A percentile compares a stretch with the other conserved stretches of the same genome.
Conservation (phyloP, 1,140 invertebrate species). For the Akabosia matsudoensis region DNA sequence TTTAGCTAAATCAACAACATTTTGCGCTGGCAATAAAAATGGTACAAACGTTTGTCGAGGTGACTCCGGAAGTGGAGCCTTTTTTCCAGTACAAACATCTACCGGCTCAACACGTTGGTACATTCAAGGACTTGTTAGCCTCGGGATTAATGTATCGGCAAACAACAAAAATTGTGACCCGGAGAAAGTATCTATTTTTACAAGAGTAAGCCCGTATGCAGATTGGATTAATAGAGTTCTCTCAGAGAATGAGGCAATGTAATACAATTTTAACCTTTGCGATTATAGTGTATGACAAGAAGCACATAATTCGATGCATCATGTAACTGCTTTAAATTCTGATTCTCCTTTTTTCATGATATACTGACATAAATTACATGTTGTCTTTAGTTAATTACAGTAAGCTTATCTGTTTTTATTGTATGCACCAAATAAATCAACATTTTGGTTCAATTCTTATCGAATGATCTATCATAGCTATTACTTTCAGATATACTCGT, state of each 20-base stretch:
- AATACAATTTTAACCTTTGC: too few relatives aligned
- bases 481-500: too few relatives aligned
- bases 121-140: conserved; percentile 43
- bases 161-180: conserved; percentile 40
- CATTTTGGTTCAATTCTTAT: too few relatives aligned
- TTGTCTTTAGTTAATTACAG: too few relatives aligned
- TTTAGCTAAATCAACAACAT: conserved; percentile 39
- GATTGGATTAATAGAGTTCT: conserved; percentile 38
- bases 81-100: conserved; percentile 28
- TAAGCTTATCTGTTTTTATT: too few relatives aligned
- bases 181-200: conserved; percentile 42
- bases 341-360: too few relatives aligned
- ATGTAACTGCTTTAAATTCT: too few relatives aligned
- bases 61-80: conserved; percentile 44
- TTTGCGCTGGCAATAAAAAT: conserved; percentile 43
- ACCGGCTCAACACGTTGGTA: conserved; percentile 33
- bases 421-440: too few relatives aligned
- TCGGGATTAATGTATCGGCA: conserved; percentile 33
- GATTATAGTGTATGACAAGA: too few relatives aligned
- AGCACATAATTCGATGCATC: not conserved
- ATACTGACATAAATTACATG: too few relatives aligned
- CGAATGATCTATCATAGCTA: too few relatives aligned
- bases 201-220: conserved; percentile 43
- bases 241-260: conserved; percentile 33
- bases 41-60: conserved; percentile 42